A percentile compares a stretch with the other conserved stretches of the same genome.
These are phyloP conservation scores for Calypte anna DNA, from an alignment of 2,113 vertebrate species.

Conservation along the genomic window DNA sequence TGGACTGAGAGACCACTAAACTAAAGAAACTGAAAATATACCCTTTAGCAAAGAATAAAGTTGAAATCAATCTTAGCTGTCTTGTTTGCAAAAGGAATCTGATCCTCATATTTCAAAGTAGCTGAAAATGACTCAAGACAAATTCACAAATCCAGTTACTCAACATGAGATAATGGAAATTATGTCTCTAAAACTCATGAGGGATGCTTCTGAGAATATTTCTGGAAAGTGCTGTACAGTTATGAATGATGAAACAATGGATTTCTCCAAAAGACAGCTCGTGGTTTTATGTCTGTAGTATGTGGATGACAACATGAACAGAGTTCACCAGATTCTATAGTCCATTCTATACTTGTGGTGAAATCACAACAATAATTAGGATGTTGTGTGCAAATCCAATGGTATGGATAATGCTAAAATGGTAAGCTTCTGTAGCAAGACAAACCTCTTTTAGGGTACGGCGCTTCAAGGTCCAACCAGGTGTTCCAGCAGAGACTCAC, in stretches of 20 bases:
- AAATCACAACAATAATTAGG: conserved; percentile 3
- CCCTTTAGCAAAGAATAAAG: conserved; percentile 46
- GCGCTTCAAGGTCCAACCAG: too few relatives aligned
- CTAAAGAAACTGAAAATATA: conserved; percentile 59
- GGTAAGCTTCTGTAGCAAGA: background rate
- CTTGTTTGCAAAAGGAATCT: conserved; percentile 58
- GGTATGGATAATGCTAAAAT: background rate
- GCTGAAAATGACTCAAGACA: conserved; percentile 72
- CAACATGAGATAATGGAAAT: conserved; percentile 75
- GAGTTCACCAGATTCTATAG: conserved; percentile 8
- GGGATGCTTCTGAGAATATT: conserved; percentile 66
- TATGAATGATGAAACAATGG: conserved; percentile 69
- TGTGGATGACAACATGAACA: conserved; percentile 52
- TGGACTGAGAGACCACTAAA: conserved; percentile 15
- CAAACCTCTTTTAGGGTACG: too few relatives aligned
- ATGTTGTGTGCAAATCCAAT: background rate
- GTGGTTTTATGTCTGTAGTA: conserved; percentile 46
- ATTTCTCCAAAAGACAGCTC: conserved; percentile 58
- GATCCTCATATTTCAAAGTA: conserved; percentile 65
- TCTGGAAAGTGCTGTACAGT: conserved; percentile 69
- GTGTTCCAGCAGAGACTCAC: too few relatives aligned
- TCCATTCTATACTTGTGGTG: background rate
- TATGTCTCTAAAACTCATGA: conserved; percentile 58
- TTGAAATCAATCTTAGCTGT: conserved; percentile 50
- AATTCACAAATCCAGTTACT: conserved; percentile 71